Evolutionary conservation across 2,888 invertebrate genomes (phyloP).

Genomic region (Glyphotaelius pellucidus): DNA sequence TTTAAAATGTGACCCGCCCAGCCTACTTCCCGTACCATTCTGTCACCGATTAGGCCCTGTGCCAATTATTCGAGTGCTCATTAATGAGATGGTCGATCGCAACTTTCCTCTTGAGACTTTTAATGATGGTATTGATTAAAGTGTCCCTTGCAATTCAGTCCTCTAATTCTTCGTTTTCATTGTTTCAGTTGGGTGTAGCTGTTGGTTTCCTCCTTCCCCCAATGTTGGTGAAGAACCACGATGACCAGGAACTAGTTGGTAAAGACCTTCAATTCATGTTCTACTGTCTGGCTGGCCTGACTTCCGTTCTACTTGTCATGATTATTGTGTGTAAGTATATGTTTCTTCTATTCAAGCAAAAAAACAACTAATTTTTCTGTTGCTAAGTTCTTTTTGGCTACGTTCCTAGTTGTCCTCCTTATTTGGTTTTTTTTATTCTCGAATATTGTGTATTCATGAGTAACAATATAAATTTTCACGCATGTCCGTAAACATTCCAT

Average conservation of each 20-base stretch:
- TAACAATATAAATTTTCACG: neutral
- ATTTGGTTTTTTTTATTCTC: neutral
- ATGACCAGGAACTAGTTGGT: conserved; percentile 80
- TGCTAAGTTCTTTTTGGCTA: neutral
- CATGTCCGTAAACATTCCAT: neutral
- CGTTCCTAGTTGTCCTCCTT: neutral
- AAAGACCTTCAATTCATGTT: conserved; percentile 89
- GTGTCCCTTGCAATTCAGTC: neutral
- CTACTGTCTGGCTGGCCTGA: conserved; percentile 89
- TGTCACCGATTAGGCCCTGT: neutral
- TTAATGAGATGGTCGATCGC: neutral
- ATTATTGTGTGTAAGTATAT: conserved; percentile 91
- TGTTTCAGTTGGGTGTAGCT: conserved; percentile 51
- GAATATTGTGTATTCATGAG: neutral
- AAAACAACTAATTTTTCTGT: neutral
- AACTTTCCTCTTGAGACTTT: neutral
- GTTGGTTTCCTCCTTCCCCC: conserved; percentile 80
- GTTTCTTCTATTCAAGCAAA: neutral
- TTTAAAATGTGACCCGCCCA: neutral
- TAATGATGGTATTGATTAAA: neutral
- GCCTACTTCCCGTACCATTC: neutral
- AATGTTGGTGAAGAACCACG: conserved; percentile 79
- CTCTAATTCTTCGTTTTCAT: neutral
- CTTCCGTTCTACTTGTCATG: conserved; percentile 87
- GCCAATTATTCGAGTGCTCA: neutral